Percentiles rank a stretch among this genome's conserved stretches.
phyloP scores from a whole-genome alignment of 2,888 invertebrate genomes.

The Epinotia ramella region DNA sequence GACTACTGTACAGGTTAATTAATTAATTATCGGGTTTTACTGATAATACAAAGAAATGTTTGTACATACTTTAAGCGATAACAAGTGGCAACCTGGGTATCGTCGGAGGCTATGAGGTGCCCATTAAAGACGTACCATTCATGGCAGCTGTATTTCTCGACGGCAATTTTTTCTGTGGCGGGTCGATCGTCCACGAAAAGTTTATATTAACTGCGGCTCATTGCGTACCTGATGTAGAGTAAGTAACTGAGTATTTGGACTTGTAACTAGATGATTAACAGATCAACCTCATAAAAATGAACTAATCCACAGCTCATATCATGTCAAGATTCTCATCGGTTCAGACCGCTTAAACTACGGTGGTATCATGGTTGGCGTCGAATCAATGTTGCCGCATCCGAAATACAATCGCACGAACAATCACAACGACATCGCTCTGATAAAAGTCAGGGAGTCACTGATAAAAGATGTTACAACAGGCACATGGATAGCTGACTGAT shows the following conservation, averaged over 20 bases:
- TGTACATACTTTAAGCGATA: background rate
- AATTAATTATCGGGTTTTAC: too few species aligned
- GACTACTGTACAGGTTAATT: too few species aligned
- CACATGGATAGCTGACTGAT: too few species aligned
- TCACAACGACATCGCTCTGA: background rate
- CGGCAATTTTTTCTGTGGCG: conserved; percentile 54
- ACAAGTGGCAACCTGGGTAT: conserved; percentile 51
- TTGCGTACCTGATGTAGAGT: conserved; percentile 49
- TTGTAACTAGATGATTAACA: too few species aligned
- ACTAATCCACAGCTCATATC: background rate
- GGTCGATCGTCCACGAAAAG: conserved; percentile 56
- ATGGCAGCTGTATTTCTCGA: conserved; percentile 52
- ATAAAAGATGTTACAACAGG: too few species aligned
- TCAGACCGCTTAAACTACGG: conserved; percentile 1
- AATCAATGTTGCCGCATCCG: conserved; percentile 2
- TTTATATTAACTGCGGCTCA: conserved; percentile 60
- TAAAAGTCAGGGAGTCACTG: background rate
- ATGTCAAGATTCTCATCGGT: background rate
- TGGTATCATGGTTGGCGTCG: conserved; percentile 15
- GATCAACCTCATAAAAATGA: too few species aligned
- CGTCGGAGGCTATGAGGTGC: conserved; percentile 55
- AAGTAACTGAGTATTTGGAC: too few species aligned
- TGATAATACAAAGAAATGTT: too few species aligned
- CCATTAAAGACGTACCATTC: conserved; percentile 56
- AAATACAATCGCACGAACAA: background rate